Evolutionary conservation across 2,888 invertebrate species (phyloP).

Genomic region (Lampropteryx suffumata): DNA sequence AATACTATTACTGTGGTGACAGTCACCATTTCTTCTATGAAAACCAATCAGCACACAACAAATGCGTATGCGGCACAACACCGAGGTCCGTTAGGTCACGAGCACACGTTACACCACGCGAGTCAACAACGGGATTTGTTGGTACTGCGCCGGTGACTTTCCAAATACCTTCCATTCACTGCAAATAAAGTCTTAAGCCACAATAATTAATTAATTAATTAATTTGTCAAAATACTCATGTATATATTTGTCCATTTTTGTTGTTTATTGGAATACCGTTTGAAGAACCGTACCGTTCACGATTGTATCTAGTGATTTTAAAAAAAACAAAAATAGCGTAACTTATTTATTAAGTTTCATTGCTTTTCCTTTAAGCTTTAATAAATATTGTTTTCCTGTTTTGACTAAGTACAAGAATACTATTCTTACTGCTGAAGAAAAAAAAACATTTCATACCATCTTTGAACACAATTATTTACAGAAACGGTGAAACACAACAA

Average conservation of each 20-base stretch:
- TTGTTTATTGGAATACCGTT: background rate
- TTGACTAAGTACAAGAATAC: no score
- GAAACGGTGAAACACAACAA: no score
- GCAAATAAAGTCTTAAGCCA: background rate
- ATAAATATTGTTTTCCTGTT: no score
- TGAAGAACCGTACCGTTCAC: no score
- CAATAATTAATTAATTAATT: no score
- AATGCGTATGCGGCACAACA: conserved; percentile 38
- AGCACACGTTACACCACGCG: conserved; percentile 55
- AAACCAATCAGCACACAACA: conserved; percentile 40
- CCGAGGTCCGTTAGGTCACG: conserved; percentile 53
- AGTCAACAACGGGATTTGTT: conserved; percentile 48
- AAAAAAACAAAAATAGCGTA: no score
- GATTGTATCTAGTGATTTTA: no score
- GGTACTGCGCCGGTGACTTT: conserved; percentile 24
- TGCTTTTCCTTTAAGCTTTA: no score
- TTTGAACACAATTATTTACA: no score
- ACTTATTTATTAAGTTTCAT: no score
- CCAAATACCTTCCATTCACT: conserved; percentile 15
- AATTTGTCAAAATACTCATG: background rate
- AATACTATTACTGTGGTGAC: background rate
- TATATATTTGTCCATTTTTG: background rate
- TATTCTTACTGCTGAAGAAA: no score
- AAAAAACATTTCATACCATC: no score
- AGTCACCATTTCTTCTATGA: conserved; percentile 37